These are phyloP conservation scores for Orycteropus afer DNA, from an alignment of 2,113 vertebrate genomes.

Conservation along the genomic window DNA sequence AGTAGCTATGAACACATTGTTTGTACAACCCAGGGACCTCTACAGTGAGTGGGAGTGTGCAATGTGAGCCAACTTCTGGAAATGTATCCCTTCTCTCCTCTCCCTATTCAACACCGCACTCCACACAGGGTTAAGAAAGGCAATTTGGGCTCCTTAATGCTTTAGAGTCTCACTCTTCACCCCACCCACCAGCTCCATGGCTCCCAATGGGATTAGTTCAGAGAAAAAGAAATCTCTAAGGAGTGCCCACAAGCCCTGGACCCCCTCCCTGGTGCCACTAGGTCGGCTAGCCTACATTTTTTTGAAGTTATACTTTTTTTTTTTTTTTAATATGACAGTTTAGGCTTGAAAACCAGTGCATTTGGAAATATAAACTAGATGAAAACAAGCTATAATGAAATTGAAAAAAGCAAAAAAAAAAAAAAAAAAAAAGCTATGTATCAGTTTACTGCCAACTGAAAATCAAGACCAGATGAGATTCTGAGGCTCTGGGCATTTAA, in stretches of 20 bases:
- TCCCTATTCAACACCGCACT: neutral
- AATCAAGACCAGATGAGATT: conserved; percentile 86
- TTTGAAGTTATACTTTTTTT: conserved; percentile 48
- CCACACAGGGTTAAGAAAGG: neutral
- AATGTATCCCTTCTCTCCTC: neutral
- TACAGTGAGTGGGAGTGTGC: neutral
- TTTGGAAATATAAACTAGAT: conserved; percentile 81
- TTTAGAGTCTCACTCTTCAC: neutral
- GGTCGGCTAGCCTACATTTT: neutral
- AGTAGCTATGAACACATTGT: neutral
- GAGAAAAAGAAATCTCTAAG: conserved; percentile 47
- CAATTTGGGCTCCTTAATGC: neutral
- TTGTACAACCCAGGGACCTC: neutral
- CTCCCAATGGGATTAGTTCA: neutral
- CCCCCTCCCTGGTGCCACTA: conserved; percentile 47
- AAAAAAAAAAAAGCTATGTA: neutral
- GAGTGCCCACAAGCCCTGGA: conserved; percentile 14
- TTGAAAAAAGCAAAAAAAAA: conserved; percentile 68
- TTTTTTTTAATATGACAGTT: conserved; percentile 74
- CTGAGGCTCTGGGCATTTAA: conserved; percentile 80
- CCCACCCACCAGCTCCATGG: neutral
- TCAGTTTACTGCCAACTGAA: conserved; percentile 82
- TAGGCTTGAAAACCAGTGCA: conserved; percentile 78
- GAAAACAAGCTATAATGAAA: conserved; percentile 84
- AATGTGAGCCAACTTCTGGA: neutral